phyloP scores from a whole-genome alignment of 2,113 vertebrate species.

The Zootoca vivipara region DNA sequence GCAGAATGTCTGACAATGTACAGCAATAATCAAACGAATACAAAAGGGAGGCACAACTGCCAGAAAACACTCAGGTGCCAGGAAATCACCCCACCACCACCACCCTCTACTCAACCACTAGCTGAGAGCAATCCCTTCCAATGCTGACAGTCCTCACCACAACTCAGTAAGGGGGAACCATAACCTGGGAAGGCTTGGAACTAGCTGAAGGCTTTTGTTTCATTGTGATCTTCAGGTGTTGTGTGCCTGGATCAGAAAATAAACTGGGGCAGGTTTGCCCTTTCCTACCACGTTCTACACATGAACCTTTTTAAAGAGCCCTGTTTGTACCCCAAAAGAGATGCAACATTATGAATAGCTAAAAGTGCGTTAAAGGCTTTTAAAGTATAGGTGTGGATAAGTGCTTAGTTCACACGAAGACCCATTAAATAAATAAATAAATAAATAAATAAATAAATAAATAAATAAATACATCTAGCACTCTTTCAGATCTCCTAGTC shows the following conservation, averaged over 20 bases:
- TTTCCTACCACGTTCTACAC: too few relatives aligned
- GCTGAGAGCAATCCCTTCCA: not conserved
- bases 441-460: too few relatives aligned
- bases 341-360: not conserved
- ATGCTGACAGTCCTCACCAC: not conserved
- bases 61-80: rapidly evolving
- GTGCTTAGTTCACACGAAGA: not conserved
- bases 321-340: not conserved
- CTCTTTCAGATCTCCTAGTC: not conserved
- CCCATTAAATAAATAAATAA: too few relatives aligned
- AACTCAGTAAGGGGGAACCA: not conserved
- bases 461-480: not conserved
- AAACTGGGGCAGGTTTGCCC: not conserved
- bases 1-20: not conserved
- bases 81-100: not conserved
- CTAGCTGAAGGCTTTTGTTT: not conserved
- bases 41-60: not conserved
- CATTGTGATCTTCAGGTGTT: not conserved
- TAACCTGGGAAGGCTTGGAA: not conserved
- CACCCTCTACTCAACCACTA: not conserved
- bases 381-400: not conserved
- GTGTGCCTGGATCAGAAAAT: not conserved
- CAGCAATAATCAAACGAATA: not conserved
- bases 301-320: not conserved
- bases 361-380: not conserved